These are phyloP conservation scores for Eilema sororculum DNA, from an alignment of 2,888 invertebrate species.

Conservation along the genomic window DNA sequence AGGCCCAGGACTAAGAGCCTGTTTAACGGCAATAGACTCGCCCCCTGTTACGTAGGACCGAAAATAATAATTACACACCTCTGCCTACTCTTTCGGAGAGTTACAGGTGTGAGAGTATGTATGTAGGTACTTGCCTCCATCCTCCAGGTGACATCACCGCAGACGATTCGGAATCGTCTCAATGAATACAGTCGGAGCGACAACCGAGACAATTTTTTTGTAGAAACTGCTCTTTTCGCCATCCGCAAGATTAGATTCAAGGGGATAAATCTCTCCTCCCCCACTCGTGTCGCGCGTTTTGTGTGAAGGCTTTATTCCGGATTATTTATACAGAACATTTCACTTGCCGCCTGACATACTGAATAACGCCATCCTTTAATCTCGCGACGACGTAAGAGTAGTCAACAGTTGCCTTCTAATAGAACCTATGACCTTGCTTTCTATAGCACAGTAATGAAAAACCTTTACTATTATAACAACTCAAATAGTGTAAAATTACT, in stretches of 20 bases:
- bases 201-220: constrained; percentile 74
- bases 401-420: constrained; percentile 57
- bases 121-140: too few relatives aligned
- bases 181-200: constrained; percentile 64
- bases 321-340: constrained; percentile 83
- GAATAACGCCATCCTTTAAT: constrained; percentile 74
- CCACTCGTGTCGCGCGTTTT: constrained; percentile 77
- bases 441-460: neutral
- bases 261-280: constrained; percentile 82
- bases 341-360: constrained; percentile 70
- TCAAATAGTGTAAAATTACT: too few relatives aligned
- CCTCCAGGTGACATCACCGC: constrained; percentile 68
- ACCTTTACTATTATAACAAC: neutral
- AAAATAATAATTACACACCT: too few relatives aligned
- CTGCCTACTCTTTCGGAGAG: too few relatives aligned
- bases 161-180: constrained; percentile 69
- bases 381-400: constrained; percentile 57
- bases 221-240: constrained; percentile 80
- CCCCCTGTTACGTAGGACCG: too few relatives aligned
- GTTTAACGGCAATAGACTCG: too few relatives aligned
- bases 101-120: too few relatives aligned
- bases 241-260: constrained; percentile 85
- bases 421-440: constrained; percentile 28
- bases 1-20: too few relatives aligned
- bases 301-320: constrained; percentile 80